Evolutionary conservation across 2,113 vertebrate species (phyloP).

Genomic region (Eidolon helvum): DNA sequence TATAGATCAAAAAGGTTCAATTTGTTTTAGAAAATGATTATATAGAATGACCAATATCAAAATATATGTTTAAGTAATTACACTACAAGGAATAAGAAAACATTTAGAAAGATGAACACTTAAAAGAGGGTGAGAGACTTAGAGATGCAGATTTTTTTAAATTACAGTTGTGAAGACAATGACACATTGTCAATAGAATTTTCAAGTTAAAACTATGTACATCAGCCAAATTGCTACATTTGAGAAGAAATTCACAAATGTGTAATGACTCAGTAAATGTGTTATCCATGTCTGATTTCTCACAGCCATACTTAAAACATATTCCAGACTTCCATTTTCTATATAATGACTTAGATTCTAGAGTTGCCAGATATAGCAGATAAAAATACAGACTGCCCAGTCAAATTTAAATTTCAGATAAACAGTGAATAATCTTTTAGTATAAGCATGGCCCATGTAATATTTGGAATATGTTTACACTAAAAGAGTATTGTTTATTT

Average conservation of each 20-base stretch:
- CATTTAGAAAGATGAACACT: not conserved
- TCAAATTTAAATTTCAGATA: conserved; percentile 27
- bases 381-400: not conserved
- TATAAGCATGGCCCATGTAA: not conserved
- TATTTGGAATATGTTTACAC: not conserved
- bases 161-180: not conserved
- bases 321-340: conserved; percentile 19
- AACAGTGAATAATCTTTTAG: not conserved
- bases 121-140: not conserved
- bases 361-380: not conserved
- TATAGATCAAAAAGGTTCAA: not conserved
- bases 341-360: not conserved
- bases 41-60: not conserved
- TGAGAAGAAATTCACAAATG: not conserved
- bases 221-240: not conserved
- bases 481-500: not conserved
- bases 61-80: not conserved
- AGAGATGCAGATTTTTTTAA: not conserved
- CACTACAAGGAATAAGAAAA: not conserved
- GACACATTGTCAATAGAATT: not conserved
- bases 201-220: not conserved
- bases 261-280: not conserved
- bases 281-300: not conserved
- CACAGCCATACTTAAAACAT: not conserved
- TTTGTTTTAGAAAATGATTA: not conserved